Evolutionary conservation across 2,888 invertebrate genomes (phyloP).

Genomic region (Rhingia rostrata): DNA sequence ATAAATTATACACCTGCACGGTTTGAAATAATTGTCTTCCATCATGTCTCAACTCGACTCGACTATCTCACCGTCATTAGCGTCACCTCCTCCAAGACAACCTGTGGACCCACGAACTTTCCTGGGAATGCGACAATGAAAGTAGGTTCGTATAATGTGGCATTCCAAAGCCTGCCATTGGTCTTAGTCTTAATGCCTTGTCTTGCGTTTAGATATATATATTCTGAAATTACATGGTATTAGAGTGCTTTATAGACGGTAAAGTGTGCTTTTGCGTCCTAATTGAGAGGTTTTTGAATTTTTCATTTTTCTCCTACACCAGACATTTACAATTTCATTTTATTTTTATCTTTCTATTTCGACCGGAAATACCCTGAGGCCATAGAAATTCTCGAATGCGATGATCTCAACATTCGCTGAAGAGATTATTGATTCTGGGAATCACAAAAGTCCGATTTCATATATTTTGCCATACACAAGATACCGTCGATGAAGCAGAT

Average conservation of each 20-base stretch:
- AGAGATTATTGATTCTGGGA: slow-evolving; percentile 47
- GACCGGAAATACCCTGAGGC: slow-evolving; percentile 18
- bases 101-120: slow-evolving; percentile 24
- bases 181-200: slow-evolving; percentile 29
- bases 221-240: slow-evolving; percentile 47
- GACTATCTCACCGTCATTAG: slow-evolving; percentile 52
- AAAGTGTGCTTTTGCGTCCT: slow-evolving; percentile 47
- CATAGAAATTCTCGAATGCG: slow-evolving; percentile 37
- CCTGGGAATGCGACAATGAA: slow-evolving; percentile 68
- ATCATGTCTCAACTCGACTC: slow-evolving; percentile 60
- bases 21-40: slow-evolving; percentile 40
- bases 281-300: slow-evolving; percentile 38
- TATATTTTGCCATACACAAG: background rate
- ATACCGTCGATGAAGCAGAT: slow-evolving; percentile 3
- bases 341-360: slow-evolving; percentile 3
- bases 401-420: slow-evolving; percentile 44
- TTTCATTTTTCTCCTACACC: background rate
- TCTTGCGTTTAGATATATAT: slow-evolving; percentile 19
- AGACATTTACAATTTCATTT: slow-evolving; percentile 2
- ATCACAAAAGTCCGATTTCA: slow-evolving; percentile 20
- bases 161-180: slow-evolving; percentile 23
- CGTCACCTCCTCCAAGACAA: slow-evolving; percentile 13
- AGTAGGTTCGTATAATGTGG: slow-evolving; percentile 57
- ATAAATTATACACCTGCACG: slow-evolving; percentile 66
- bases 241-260: slow-evolving; percentile 27